A percentile compares a stretch with the other conserved stretches of the same genome.
Evolutionary conservation across 2,113 vertebrate genomes (phyloP).

Genomic region (Podilymbus podiceps): DNA sequence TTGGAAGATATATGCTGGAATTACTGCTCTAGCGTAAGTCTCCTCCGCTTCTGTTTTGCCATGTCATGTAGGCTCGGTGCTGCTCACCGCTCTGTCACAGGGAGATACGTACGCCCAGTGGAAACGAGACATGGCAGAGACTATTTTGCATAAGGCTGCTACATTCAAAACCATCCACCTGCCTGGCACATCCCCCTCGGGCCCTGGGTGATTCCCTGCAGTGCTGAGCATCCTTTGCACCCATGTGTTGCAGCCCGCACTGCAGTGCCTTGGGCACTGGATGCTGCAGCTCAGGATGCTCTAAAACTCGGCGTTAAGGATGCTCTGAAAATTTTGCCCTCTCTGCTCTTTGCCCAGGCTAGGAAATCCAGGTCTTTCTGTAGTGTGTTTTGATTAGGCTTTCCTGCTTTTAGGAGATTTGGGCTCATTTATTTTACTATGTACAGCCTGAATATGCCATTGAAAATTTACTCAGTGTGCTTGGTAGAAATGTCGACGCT

Average conservation of each 20-base stretch:
- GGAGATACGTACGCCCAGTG: rapidly evolving
- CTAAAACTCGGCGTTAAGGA: not conserved
- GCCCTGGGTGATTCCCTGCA: not conserved
- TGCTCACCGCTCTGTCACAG: not conserved
- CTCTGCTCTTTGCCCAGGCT: not conserved
- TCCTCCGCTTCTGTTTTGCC: not conserved
- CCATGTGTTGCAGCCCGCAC: not conserved
- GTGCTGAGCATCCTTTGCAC: not conserved
- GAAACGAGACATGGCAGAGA: not conserved
- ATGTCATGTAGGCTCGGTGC: rapidly evolving
- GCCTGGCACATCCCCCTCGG: rapidly evolving
- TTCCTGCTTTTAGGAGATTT: not conserved
- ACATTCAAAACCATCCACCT: rapidly evolving
- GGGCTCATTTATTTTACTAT: not conserved
- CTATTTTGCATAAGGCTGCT: not conserved
- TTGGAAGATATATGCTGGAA: not conserved
- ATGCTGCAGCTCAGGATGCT: not conserved
- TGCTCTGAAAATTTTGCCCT: not conserved
- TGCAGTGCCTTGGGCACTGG: not conserved
- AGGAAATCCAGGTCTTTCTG: not conserved
- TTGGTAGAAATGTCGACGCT: not conserved
- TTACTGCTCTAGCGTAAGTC: not conserved
- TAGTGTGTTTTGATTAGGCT: not conserved
- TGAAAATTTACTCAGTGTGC: not conserved
- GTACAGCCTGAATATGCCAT: not conserved